Conservation (phyloP, 2,888 invertebrate species). For the Entomobrya proxima region DNA sequence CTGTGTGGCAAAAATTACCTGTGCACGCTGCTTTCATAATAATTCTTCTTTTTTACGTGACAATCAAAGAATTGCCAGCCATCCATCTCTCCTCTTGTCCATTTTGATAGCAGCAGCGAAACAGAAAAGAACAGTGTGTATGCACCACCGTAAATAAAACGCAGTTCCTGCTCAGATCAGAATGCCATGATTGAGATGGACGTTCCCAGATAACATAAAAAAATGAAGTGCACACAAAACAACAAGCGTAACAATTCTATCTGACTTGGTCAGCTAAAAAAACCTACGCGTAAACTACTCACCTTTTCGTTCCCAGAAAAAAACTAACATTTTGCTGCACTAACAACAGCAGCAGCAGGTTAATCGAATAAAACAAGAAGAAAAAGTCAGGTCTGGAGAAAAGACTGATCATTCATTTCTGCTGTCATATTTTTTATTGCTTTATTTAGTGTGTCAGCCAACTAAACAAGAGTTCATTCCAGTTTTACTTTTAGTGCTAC, state of each 20-base stretch:
- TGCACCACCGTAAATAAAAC: background rate
- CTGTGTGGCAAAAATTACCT: background rate
- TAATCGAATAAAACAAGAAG: background rate
- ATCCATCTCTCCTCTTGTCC: slow-evolving; percentile 10
- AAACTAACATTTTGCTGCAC: too few relatives aligned
- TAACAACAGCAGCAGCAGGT: too few relatives aligned
- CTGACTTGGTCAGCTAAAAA: too few relatives aligned
- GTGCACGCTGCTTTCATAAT: background rate
- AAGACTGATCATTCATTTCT: slow-evolving; percentile 59
- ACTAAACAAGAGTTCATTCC: background rate
- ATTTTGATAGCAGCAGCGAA: background rate
- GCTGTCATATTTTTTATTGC: slow-evolving; percentile 60
- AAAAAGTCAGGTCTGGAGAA: slow-evolving; percentile 28
- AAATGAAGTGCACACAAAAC: too few relatives aligned
- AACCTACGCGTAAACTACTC: too few relatives aligned
- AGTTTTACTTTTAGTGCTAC: background rate
- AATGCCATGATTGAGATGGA: too few relatives aligned
- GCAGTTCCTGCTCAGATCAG: too few relatives aligned
- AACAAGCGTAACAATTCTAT: too few relatives aligned
- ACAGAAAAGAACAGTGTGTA: background rate
- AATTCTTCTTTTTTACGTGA: background rate
- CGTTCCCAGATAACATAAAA: too few relatives aligned
- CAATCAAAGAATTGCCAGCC: background rate
- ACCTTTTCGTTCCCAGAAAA: too few relatives aligned
- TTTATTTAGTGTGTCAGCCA: background rate